A percentile compares a stretch with the other conserved stretches of the same genome.
phyloP scores from a whole-genome alignment of 1,140 invertebrate species.

The Brachionus calyciflorus region DNA sequence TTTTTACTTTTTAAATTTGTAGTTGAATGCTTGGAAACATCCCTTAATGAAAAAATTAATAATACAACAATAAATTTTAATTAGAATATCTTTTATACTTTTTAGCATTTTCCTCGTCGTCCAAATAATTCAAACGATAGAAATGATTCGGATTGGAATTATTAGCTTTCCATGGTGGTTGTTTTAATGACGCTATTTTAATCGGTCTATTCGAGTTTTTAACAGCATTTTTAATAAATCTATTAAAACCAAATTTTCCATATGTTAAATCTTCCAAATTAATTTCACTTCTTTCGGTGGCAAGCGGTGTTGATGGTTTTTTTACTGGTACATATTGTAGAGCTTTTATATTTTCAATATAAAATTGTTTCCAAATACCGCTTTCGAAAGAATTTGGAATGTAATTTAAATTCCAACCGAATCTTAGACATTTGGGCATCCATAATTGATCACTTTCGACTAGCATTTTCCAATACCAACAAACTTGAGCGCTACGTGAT shows the following conservation, averaged over 20 bases:
- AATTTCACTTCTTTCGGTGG: constrained; percentile 32
- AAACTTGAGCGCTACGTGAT: constrained; percentile 54
- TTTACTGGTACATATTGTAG: constrained; percentile 36
- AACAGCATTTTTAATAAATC: constrained; percentile 19
- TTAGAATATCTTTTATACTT: background rate
- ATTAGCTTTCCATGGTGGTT: constrained; percentile 43
- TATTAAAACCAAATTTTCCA: constrained; percentile 42
- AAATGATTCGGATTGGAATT: constrained; percentile 45
- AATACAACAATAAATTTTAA: background rate
- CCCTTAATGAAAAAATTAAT: background rate
- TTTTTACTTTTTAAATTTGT: constrained; percentile 18
- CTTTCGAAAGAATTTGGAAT: constrained; percentile 57
- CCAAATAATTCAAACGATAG: constrained; percentile 37
- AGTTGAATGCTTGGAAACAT: background rate
- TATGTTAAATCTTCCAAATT: constrained; percentile 33
- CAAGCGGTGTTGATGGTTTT: background rate
- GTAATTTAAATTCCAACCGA: constrained; percentile 58
- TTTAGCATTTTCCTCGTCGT: constrained; percentile 13
- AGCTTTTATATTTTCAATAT: constrained; percentile 56
- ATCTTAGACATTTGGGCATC: constrained; percentile 59
- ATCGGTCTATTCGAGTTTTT: background rate
- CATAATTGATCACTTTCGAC: constrained; percentile 55
- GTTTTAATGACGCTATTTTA: background rate
- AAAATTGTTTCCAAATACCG: constrained; percentile 59
- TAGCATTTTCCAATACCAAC: constrained; percentile 41